Conservation (phyloP, 1,140 invertebrate genomes). For the Drosophila lacteicornis region DNA sequence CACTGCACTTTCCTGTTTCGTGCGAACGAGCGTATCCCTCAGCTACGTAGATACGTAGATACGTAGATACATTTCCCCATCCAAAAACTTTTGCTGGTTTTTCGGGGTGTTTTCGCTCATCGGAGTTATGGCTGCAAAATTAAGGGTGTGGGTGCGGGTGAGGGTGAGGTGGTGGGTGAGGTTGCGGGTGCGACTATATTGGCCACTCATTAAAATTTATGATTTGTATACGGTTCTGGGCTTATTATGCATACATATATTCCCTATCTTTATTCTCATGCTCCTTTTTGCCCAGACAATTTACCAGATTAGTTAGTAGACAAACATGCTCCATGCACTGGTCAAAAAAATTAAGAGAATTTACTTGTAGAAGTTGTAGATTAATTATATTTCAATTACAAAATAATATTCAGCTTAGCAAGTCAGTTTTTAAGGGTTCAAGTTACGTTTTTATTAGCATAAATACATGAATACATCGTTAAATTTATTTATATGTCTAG, state of each 20-base stretch:
- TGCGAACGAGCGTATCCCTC: not conserved
- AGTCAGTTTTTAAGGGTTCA: not conserved
- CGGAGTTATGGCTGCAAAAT: slow-evolving; percentile 20
- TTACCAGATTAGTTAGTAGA: slow-evolving; percentile 78
- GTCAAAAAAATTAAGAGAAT: not conserved
- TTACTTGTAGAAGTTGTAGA: too few relatives aligned
- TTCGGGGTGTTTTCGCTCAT: slow-evolving; percentile 31
- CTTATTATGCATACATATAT: slow-evolving; percentile 71
- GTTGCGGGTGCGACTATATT: slow-evolving; percentile 12
- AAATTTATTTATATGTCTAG: too few relatives aligned
- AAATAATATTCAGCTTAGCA: too few relatives aligned
- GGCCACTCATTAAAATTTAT: slow-evolving; percentile 81
- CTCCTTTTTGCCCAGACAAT: slow-evolving; percentile 66
- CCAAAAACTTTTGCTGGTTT: not conserved
- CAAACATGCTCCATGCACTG: slow-evolving; percentile 40
- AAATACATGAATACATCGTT: not conserved
- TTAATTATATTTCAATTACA: not conserved
- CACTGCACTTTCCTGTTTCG: slow-evolving; percentile 61
- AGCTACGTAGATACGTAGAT: slow-evolving; percentile 1
- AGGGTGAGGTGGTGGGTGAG: not conserved
- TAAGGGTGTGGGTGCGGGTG: slow-evolving; percentile 9
- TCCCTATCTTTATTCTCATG: slow-evolving; percentile 20
- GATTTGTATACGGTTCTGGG: slow-evolving; percentile 73
- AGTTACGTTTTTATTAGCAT: not conserved
- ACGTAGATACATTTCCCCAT: slow-evolving; percentile 29